These are phyloP conservation scores for Lomographa bimaculata DNA, from an alignment of 2,888 invertebrate genomes.

Conservation along the genomic window DNA sequence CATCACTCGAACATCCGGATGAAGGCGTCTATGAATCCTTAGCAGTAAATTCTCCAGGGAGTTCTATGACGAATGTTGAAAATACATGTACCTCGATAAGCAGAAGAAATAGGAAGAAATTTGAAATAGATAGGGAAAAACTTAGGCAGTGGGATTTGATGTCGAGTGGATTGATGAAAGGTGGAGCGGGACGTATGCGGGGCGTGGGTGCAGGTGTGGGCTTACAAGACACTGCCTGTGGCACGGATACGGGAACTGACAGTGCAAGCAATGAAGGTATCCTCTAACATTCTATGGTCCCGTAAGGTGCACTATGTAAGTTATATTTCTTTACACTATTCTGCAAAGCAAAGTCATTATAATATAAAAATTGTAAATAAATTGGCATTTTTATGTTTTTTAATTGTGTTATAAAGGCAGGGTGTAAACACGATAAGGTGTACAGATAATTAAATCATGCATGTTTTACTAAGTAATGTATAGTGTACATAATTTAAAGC, in stretches of 20 bases:
- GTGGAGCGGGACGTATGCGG: slow-evolving; percentile 66
- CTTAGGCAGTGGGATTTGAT: slow-evolving; percentile 94
- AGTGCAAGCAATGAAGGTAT: slow-evolving; percentile 80
- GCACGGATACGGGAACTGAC: slow-evolving; percentile 71
- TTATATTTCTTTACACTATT: slow-evolving; percentile 64
- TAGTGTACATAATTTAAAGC: slow-evolving; percentile 46
- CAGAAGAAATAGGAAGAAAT: slow-evolving; percentile 64
- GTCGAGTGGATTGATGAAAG: slow-evolving; percentile 90
- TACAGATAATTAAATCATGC: slow-evolving; percentile 62
- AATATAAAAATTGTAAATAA: slow-evolving; percentile 55
- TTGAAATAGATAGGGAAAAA: slow-evolving; percentile 92
- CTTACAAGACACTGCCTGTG: slow-evolving; percentile 62
- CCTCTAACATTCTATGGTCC: slow-evolving; percentile 76
- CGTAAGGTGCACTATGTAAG: slow-evolving; percentile 77
- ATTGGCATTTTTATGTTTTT: slow-evolving; percentile 49
- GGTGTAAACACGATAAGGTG: slow-evolving; percentile 69
- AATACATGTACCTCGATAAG: slow-evolving; percentile 31
- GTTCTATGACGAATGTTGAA: slow-evolving; percentile 32
- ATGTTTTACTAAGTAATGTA: slow-evolving; percentile 49
- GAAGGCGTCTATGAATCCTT: slow-evolving; percentile 80
- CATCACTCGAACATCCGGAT: slow-evolving; percentile 56
- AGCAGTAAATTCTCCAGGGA: slow-evolving; percentile 49
- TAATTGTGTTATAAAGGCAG: slow-evolving; percentile 1
- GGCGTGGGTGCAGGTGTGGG: slow-evolving; percentile 61
- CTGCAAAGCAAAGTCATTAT: slow-evolving; percentile 74